Base-by-base conservation (phyloP, 2,797 vertebrate genomes). In the Toxotes lorentzi region DNA sequence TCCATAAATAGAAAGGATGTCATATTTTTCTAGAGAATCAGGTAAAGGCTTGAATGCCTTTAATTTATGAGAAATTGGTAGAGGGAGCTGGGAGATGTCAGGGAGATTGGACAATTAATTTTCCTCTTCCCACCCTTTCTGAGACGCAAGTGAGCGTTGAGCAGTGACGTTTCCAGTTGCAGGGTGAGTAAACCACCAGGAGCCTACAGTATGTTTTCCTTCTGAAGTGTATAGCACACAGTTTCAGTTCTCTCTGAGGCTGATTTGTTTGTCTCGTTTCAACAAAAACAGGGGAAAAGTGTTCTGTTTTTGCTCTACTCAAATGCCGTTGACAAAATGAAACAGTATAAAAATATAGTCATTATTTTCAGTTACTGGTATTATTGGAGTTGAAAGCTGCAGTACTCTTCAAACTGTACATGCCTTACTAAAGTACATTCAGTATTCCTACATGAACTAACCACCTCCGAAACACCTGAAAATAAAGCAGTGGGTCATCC, bases 171-270 rank as follows among this genome's bases (percentile, higher is more conserved):
- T 88, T 90, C 88, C 84, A 89, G 85, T 84, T 78, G 79, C 88
- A 84, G 71, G 85, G 76, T 77, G 82, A 85, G 72, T 35, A 68
- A 83, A 88, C 64, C 82, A 85, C 73, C 78, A 88, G 72, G 81
- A 89, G 77, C 63, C 67, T 34, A 85, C 70, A 74, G 70, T 78
- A 56, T 50, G 85, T 87, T 88, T 92, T 90, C 86, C 82, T 92
- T 93, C 88, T 90, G 87, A 90, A 86, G 88, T 93, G 82, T 91
- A 91, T 83, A 91, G 90, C 88, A 90, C 89, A 92, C 67, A 47
- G 41, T 74, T 60, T 87, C 83, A 88, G 88, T 70, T 86, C 68
- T 81, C 60, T 72, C 65, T 24, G 73, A 78, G 63, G 86, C 83
- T 81, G 74, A 86, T 56, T 34, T 51, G 38, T 85, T 83, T 69